phyloP scores from a whole-genome alignment of 2,797 vertebrate species.

The Graptemys geographica region DNA sequence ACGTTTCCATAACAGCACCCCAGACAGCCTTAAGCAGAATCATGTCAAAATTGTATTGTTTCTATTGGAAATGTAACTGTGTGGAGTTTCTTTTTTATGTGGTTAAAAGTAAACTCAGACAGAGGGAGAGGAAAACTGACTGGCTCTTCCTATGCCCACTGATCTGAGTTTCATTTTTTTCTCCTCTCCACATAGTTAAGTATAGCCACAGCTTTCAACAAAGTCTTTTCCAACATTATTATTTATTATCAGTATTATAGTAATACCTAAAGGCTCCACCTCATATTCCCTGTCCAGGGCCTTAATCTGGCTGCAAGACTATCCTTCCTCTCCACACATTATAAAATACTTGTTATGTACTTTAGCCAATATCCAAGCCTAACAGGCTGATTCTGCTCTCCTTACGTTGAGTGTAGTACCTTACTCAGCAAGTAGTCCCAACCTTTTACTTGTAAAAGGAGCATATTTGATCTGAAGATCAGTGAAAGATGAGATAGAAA shows the following conservation, averaged over 20 bases:
- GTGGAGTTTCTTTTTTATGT: slow-evolving; percentile 27
- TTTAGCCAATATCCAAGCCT: neutral
- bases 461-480: neutral
- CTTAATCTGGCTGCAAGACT: neutral
- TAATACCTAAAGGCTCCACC: slow-evolving; percentile 29
- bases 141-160: neutral
- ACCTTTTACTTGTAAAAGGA: neutral
- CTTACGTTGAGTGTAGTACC: neutral
- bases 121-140: neutral
- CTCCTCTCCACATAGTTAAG: slow-evolving; percentile 7
- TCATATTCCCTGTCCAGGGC: slow-evolving; percentile 32
- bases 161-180: slow-evolving; percentile 1
- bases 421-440: neutral
- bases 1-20: neutral
- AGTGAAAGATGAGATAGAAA: neutral
- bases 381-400: neutral
- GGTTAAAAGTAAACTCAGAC: neutral
- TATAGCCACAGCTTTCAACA: neutral
- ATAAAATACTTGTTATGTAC: neutral
- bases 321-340: slow-evolving; percentile 5
- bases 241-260: slow-evolving; percentile 45
- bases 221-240: neutral
- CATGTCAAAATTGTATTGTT: slow-evolving; percentile 65
- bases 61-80: slow-evolving; percentile 47
- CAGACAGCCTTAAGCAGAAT: slow-evolving; percentile 47